A percentile compares a stretch with the other conserved stretches of the same genome.
phyloP scores from a whole-genome alignment of 2,113 vertebrate genomes.

The Pterocles burchelli region DNA sequence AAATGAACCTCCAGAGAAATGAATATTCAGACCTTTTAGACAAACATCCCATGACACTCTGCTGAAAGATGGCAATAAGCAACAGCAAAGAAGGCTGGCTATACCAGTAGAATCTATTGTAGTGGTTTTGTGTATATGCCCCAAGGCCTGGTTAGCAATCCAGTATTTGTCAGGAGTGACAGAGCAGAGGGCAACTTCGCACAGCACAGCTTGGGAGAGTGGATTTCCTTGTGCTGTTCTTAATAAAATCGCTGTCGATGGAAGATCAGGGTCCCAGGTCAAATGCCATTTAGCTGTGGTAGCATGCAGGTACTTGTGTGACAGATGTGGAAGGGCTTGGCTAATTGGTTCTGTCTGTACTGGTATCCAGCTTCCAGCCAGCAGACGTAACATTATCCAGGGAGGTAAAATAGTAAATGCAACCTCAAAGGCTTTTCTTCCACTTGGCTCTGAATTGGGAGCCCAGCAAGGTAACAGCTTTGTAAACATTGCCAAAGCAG shows the following conservation, averaged over 20 bases:
- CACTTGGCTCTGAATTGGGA: neutral
- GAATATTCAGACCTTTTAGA: neutral
- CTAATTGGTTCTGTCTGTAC: constrained; percentile 26
- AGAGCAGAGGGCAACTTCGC: neutral
- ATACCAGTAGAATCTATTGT: neutral
- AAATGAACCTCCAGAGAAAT: neutral
- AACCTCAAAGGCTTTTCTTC: constrained; percentile 5
- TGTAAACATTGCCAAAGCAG: neutral
- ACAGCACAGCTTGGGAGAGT: neutral
- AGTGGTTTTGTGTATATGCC: neutral
- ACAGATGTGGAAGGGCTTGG: constrained; percentile 14
- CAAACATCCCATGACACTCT: neutral
- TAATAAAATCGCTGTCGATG: neutral
- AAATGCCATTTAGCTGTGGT: neutral
- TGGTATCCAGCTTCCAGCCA: neutral
- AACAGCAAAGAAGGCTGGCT: neutral
- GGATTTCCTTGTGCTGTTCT: constrained; percentile 1
- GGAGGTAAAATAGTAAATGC: constrained; percentile 2
- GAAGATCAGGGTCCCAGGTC: constrained; percentile 5
- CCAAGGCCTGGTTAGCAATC: neutral
- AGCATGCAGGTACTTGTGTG: neutral
- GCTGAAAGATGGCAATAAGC: neutral
- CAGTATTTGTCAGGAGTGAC: neutral
- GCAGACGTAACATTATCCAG: constrained; percentile 22
- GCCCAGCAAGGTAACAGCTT: neutral